Evolutionary conservation across 2,797 vertebrate genomes (phyloP).

Genomic region (Spea hammondii): DNA sequence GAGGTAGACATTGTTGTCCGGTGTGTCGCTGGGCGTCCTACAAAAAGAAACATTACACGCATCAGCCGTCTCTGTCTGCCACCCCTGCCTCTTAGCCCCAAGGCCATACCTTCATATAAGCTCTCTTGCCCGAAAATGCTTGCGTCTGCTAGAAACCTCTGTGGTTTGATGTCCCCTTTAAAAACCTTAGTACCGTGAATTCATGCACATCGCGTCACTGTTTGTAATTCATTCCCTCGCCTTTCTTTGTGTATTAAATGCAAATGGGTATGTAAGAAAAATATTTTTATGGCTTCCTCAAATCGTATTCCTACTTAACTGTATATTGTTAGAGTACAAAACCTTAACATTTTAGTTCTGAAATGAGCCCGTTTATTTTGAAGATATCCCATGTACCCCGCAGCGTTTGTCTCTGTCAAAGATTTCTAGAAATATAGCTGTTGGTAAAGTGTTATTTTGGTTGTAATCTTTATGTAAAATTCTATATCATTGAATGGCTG

Average conservation of each 20-base stretch:
- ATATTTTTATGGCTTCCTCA: conserved; percentile 42
- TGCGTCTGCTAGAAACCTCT: conserved; percentile 78
- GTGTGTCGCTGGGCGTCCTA: conserved; percentile 96
- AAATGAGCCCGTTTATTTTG: conserved; percentile 14
- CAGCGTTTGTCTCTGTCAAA: conserved; percentile 18
- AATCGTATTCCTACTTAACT: conserved; percentile 38
- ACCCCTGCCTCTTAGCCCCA: conserved; percentile 63
- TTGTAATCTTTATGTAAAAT: neutral
- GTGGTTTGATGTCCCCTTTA: conserved; percentile 77
- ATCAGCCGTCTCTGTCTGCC: conserved; percentile 58
- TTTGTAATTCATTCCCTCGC: conserved; percentile 58
- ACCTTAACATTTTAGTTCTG: conserved; percentile 1
- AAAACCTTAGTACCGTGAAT: conserved; percentile 72
- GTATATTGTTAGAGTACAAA: conserved; percentile 27
- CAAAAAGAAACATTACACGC: conserved; percentile 81
- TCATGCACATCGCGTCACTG: conserved; percentile 68
- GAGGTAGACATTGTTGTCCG: conserved; percentile 89
- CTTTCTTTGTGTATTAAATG: conserved; percentile 62
- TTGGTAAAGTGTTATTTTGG: conserved; percentile 12
- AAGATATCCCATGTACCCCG: neutral
- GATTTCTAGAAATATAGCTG: conserved; percentile 10
- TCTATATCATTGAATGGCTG: neutral
- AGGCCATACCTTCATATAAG: conserved; percentile 61
- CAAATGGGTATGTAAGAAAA: conserved; percentile 63
- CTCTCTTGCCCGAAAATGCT: conserved; percentile 72